These are phyloP conservation scores for Symphodus melops DNA, from an alignment of 2,113 vertebrate genomes.

Conservation along the genomic window DNA sequence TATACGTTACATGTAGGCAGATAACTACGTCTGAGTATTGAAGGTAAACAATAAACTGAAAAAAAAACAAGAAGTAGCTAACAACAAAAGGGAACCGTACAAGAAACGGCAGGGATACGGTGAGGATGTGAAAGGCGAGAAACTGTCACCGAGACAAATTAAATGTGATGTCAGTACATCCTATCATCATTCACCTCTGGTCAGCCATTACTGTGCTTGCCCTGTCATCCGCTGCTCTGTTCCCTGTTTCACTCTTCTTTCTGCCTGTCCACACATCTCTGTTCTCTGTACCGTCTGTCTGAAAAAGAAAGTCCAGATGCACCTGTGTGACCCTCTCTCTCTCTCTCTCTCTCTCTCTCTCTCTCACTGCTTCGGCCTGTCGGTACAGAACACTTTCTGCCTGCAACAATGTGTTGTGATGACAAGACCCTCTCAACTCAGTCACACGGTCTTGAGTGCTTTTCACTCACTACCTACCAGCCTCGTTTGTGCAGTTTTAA, in stretches of 20 bases:
- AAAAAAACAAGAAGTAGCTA: slow-evolving; percentile 11
- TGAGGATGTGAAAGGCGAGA: not conserved
- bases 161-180: slow-evolving; percentile 9
- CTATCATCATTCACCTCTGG: slow-evolving; percentile 24
- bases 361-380: not conserved
- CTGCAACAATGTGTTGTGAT: slow-evolving; percentile 11
- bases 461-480: slow-evolving; percentile 39
- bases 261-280: not conserved
- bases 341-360: not conserved
- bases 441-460: not conserved
- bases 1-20: not conserved
- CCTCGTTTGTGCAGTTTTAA: slow-evolving; percentile 58
- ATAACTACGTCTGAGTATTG: slow-evolving; percentile 14
- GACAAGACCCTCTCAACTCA: slow-evolving; percentile 16
- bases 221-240: slow-evolving; percentile 19
- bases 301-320: slow-evolving; percentile 27
- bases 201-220: slow-evolving; percentile 25
- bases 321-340: slow-evolving; percentile 30
- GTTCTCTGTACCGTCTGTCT: slow-evolving; percentile 26
- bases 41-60: slow-evolving; percentile 2
- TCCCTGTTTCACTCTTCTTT: slow-evolving; percentile 35
- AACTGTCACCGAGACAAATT: slow-evolving; percentile 11
- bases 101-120: not conserved
- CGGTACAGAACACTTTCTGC: slow-evolving; percentile 49
- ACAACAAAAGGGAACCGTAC: not conserved